Evolutionary conservation across 1,140 invertebrate genomes (phyloP), one percentile per base, ranked within the genome.

Genomic region (Microplitis demolitor): DNA sequence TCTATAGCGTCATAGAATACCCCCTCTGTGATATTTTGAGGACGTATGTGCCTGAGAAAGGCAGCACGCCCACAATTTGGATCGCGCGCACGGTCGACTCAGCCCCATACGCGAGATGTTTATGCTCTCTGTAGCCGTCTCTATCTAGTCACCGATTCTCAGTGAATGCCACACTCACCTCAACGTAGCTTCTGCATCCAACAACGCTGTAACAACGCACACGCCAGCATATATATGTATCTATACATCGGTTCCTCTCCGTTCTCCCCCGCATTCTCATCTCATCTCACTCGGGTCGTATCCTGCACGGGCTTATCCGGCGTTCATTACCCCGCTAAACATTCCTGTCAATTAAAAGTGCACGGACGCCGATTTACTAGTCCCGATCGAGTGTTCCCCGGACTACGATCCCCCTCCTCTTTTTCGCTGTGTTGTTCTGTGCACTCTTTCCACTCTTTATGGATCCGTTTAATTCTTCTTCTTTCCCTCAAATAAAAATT

Each of bases 1-100:
- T 87, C 84, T 86, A 87, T 87, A 87, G 85, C 85, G 83, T 86
- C 84, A 80, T 87, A 87, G 83, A 86, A 81, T 83, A 86, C 76
- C 83, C 85, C 82, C 80, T 78, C 81, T 64, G n/a, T 50, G 8
- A 33, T 53, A 11, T 62, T 66, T 37, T 66, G 53, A 39, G 60
- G 79, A 78, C 69, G 74, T 82, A 82, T 73, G 78, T 81, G 77
- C 66, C 53, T 56, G 11, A 63, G 75, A 69, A 69, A 74, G 71
- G 70, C 67, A 66, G 56, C 70, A 80, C 81, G 81, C 81, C 81
- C 80, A 81, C 79, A 71, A 73, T 79, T 74, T 75, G 66, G 74
- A 82, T 80, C 79, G 81, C 80, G 80, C 80, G 79, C 80, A 78
- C 24, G 24, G 24, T 72, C 69, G 74, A 75, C 68, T 71, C 70